Evolutionary conservation across 2,797 vertebrate species (phyloP), one percentile per base, ranked within the genome.

Genomic region (Propithecus perrieri): DNA sequence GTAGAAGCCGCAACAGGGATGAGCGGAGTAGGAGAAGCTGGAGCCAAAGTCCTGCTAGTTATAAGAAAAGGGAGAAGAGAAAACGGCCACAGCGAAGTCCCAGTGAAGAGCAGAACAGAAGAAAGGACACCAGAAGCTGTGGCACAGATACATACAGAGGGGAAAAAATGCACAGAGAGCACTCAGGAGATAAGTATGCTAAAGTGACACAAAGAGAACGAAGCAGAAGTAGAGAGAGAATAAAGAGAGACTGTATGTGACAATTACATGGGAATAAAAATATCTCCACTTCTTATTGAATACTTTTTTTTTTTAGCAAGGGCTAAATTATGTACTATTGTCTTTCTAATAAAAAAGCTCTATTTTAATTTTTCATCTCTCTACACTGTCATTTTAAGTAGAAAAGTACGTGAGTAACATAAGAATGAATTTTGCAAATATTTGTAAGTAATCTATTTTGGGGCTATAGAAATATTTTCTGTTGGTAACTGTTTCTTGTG

Each of bases 11-110:
- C 88, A 97, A 98, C 97, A 69, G 95, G 71, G 97, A 97, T 69
- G 91, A 96, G 94, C 95, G 98, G 98, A 98, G 98, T 94, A 97
- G 98, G 97, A 98, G 98, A 92, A 98, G 98, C 98, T 86, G 97
- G 6, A 97, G 98, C 97, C 85, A 86, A 96, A 98, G 98, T 95
- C 98, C 97, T 69, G 85, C 93, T 85, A 91, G 95, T 69, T 96
- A 94, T 63, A 97, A 97, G 96, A 98, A 98, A 57, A 97, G 89
- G 83, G 97, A 98, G 80, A 33, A 2, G 33, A 96, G 97, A 97
- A 97, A 33, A 74, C 90, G 90, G 97, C 93, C 96, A 18, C 97
- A 95, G 95, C 90, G 24, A 90, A 98, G 98, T 85, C 97, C 97
- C 38, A 89, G 94, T 38, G 87, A 96, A 71, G 97, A 98, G 69